A percentile compares a stretch with the other conserved stretches of the same genome.
Evolutionary conservation across 2,113 vertebrate species (phyloP).

Genomic region (Eudorcas thomsonii): DNA sequence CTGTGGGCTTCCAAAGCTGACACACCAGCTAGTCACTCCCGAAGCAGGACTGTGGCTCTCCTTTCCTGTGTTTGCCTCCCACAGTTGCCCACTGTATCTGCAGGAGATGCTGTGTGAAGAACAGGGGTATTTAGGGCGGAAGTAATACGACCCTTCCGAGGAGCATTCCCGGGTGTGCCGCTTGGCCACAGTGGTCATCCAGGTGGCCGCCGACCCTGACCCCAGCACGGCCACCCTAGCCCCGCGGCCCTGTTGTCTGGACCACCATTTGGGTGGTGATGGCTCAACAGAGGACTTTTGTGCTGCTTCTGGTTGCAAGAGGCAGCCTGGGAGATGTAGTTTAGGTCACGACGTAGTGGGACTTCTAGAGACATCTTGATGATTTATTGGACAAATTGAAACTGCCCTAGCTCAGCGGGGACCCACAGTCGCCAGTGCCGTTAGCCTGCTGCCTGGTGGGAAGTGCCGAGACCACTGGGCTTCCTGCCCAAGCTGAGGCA

Average conservation of each 20-base stretch:
- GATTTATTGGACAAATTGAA: not conserved
- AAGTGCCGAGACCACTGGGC: not conserved
- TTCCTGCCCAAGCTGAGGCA: not conserved
- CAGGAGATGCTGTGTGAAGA: not conserved
- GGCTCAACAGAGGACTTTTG: accelerated
- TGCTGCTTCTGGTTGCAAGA: not conserved
- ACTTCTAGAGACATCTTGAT: not conserved
- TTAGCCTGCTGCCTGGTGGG: not conserved
- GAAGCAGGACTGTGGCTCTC: not conserved
- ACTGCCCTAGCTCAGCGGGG: not conserved
- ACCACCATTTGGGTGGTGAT: not conserved
- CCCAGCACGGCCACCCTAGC: not conserved
- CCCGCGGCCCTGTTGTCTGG: not conserved
- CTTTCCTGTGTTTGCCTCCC: not conserved
- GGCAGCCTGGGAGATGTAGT: not conserved
- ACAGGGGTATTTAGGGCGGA: not conserved
- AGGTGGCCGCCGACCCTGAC: not conserved
- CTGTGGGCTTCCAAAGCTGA: not conserved
- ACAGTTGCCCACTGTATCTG: not conserved
- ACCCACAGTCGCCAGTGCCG: not conserved
- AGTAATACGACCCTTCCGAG: not conserved
- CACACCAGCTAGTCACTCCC: accelerated
- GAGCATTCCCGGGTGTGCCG: not conserved
- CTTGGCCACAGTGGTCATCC: not conserved
- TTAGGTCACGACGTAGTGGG: not conserved